phyloP scores from a whole-genome alignment of 2,113 vertebrate species.

The Tupaia chinensis region DNA sequence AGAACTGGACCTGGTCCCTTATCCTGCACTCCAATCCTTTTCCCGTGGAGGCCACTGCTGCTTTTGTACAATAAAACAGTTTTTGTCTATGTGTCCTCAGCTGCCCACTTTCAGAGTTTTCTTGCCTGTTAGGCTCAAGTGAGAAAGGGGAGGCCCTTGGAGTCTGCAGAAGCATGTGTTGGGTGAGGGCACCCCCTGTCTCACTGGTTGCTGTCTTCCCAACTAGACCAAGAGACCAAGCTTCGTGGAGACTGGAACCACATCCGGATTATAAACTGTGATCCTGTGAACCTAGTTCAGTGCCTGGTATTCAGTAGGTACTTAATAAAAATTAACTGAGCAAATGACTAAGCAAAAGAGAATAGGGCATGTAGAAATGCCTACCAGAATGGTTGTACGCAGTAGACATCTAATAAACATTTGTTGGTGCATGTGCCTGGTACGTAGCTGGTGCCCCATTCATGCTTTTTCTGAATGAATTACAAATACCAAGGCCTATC shows the following conservation, averaged over 20 bases:
- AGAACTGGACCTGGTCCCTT: neutral
- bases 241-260: neutral
- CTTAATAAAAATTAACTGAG: neutral
- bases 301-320: neutral
- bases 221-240: neutral
- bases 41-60: neutral
- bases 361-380: neutral
- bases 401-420: neutral
- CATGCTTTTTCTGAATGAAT: neutral
- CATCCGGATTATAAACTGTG: neutral
- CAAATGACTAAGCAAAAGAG: neutral
- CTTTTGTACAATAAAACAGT: neutral
- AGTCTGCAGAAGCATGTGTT: accelerated
- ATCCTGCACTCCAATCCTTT: neutral
- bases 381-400: neutral
- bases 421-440: neutral
- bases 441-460: neutral
- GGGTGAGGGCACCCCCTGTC: neutral
- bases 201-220: neutral
- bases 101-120: neutral
- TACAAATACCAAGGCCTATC: neutral
- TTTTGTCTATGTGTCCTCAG: neutral
- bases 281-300: neutral
- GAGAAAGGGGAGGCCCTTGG: neutral
- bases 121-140: neutral